Evolutionary conservation across 2,888 invertebrate species (phyloP), one percentile per base, ranked within the genome.

Genomic region (Cheilosia vulpina): DNA sequence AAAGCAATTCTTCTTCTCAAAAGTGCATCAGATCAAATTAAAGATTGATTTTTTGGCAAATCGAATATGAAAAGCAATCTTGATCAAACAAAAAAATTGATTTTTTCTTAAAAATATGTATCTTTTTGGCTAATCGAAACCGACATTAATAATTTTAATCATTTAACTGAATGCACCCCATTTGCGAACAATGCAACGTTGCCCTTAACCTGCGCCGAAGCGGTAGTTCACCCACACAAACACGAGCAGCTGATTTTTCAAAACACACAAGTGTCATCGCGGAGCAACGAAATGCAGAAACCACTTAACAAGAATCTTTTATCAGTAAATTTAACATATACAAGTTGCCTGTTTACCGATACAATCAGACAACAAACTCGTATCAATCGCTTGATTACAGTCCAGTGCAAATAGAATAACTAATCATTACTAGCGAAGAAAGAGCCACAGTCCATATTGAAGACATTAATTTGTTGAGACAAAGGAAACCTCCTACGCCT

Each of bases 201-300:
- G 1, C 47, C 50, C 27, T 71, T 31, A 50, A 55, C 21, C 7
- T 63, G n/a, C 13, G 13, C 7, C 21, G 38, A 47, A 72, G 15
- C 45, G 58, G 60, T 60, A 58, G 52, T 34, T 41, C 73, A 71
- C 69, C 55, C 78, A 57, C 55, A 31, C 55, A 47, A 21, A 41
- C 41, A 17, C 15, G 31, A 63, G n/a, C 78, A 78, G 72, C 79
- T 79, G 80, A 60, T 71, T 55, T 19, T 55, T 62, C 63, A 75
- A 71, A 79, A 77, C 65, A 84, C 65, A 62, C 52, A 75, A 63
- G 68, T 80, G 71, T 80, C 75, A 75, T 34, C 62, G 27, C 65
- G 68, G 83, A 52, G 50, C 68, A 68, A 45, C 57, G 83, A 73
- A 63, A 68, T 68, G 68, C 68, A 63, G 43, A 69, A 84, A 55